Base-by-base conservation (phyloP, 1,140 invertebrate species). In the Phymastichus coffea region DNA sequence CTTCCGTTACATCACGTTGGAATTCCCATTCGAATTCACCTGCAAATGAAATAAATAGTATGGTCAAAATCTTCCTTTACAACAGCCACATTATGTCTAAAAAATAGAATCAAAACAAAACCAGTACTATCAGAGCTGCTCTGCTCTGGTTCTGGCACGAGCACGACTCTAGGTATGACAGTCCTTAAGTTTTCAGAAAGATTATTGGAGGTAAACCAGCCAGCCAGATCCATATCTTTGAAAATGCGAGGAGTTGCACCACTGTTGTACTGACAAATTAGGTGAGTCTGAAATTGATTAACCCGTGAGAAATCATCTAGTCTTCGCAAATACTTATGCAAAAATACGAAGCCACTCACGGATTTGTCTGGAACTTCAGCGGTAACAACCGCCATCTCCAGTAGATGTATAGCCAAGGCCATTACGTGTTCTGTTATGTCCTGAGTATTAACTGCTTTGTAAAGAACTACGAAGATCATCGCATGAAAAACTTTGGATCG, bases 401-500 rank as follows among this genome's bases (percentile, higher is more conserved):
- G 79, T 38, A 98, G 82, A 76, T 94, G 95, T 26, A 97, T 82
- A 49, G 90, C 84, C 23, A 97, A 75, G 51, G 93, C 90, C 63
- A 96, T 83, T 55, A 94, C 84, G 73, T 94, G 90, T 76, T 96
- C 94, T 9, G 90, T 87, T 14, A 92, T 82, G 57, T 84, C 84
- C 52, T 86, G 83, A n/a, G 85, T 86, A 66, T 89, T 87, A 28
- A 92, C 85, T 40, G 90, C 88, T 74, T 93, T 93, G 71, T 92
- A 89, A 43, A 97, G 81, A 56, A 95, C 88, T 37, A 89, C 87
- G 63, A 95, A 87, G 35, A 92, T 83, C 61, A 93, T 86, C 17
- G 90, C 88, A 76, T 97, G 94, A 75, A 97, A 91, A 22, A 93
- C 87, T 67, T 88, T 87, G 25, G 88, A 88, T 52, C 87, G 84